Conservation (phyloP, 2,113 vertebrate genomes). For the Suricata suricatta region DNA sequence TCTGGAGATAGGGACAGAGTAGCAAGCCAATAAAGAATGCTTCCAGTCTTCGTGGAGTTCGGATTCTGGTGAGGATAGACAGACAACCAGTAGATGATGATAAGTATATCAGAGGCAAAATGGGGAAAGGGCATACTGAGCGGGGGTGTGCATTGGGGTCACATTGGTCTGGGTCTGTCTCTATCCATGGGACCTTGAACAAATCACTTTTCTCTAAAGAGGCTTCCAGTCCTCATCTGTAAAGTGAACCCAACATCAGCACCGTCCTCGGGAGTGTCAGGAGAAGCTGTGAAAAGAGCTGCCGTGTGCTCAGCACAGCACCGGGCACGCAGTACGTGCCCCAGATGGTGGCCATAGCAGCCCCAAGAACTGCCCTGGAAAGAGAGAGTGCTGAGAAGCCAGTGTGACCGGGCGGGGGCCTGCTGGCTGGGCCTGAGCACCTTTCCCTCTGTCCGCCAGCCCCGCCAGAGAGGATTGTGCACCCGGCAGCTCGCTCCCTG, state of each 20-base stretch:
- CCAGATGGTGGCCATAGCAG: not conserved
- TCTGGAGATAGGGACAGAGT: not conserved
- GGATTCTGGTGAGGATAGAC: not conserved
- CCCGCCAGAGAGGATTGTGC: slow-evolving; percentile 91
- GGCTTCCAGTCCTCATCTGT: not conserved
- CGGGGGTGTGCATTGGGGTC: not conserved
- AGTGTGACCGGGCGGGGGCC: not conserved
- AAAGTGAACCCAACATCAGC: not conserved
- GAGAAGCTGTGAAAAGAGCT: not conserved
- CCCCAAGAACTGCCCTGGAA: not conserved
- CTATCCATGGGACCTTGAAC: not conserved
- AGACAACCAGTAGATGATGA: not conserved
- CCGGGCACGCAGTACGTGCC: not conserved
- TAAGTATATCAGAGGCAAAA: not conserved
- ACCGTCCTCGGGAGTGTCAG: not conserved
- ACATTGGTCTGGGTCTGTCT: not conserved
- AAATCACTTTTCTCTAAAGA: not conserved
- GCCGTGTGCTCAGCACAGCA: not conserved
- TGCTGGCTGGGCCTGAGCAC: not conserved
- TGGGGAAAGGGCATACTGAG: not conserved
- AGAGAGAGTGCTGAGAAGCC: not conserved
- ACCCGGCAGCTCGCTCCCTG: slow-evolving; percentile 88
- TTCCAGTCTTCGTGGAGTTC: not conserved
- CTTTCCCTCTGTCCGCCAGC: slow-evolving; percentile 82
- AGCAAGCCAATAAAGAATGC: not conserved